A percentile compares a stretch with the other conserved stretches of the same genome.
Conservation (phyloP, 1,140 invertebrate genomes). For the Diuraphis noxia region DNA sequence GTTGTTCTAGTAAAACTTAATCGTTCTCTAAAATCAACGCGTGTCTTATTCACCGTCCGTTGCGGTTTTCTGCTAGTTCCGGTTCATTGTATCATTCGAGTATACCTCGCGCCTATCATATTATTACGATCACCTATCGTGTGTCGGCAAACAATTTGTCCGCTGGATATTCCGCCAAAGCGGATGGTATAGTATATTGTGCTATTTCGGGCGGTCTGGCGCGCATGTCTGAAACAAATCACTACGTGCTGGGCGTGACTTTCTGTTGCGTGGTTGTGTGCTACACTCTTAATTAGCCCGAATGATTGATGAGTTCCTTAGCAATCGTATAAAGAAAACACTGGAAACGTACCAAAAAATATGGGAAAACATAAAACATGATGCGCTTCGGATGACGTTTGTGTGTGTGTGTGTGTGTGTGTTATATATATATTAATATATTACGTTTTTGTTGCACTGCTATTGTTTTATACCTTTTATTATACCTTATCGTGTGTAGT, state of each 20-base stretch:
- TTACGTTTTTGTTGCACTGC: not conserved
- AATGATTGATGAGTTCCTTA: slow-evolving; percentile 49
- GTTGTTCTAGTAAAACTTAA: not conserved
- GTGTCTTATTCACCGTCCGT: not conserved
- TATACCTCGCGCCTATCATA: not conserved
- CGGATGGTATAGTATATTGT: not conserved
- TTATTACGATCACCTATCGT: not conserved
- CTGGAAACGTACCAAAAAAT: slow-evolving; percentile 52
- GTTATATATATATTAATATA: not conserved
- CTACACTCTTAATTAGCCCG: slow-evolving; percentile 47
- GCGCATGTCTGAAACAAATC: slow-evolving; percentile 50
- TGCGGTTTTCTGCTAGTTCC: not conserved
- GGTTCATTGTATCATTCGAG: not conserved
- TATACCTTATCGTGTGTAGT: not conserved
- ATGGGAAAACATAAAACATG: slow-evolving; percentile 14
- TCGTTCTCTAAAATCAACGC: not conserved
- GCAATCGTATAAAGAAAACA: slow-evolving; percentile 49
- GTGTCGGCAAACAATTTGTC: slow-evolving; percentile 23
- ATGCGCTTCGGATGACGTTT: slow-evolving; percentile 4
- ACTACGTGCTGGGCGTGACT: slow-evolving; percentile 35
- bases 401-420: not conserved
- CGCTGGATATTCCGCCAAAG: not conserved
- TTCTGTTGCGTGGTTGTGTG: slow-evolving; percentile 24
- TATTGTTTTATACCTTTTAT: slow-evolving; percentile 38
- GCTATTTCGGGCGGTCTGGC: slow-evolving; percentile 45